Evolutionary conservation across 2,888 invertebrate genomes (phyloP).

Genomic region (Acanthosoma haemorrhoidale): DNA sequence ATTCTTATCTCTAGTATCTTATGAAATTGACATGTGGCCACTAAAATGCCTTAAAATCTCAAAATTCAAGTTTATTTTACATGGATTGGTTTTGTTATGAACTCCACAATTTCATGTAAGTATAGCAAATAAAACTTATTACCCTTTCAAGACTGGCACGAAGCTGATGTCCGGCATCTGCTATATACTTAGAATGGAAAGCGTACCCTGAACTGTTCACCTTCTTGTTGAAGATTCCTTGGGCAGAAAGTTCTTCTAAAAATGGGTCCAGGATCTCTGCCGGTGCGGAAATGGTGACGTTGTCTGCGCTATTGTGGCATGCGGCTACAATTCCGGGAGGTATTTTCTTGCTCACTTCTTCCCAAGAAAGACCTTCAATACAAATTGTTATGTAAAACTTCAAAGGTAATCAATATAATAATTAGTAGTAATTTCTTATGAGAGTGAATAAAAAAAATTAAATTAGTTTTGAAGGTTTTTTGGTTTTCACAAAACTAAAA

Average conservation of each 20-base stretch:
- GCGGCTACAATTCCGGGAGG: slow-evolving; percentile 78
- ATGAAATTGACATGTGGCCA: no score
- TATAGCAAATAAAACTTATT: no score
- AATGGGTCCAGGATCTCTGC: slow-evolving; percentile 61
- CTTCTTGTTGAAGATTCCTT: slow-evolving; percentile 75
- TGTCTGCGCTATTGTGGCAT: slow-evolving; percentile 92
- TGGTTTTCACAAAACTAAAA: no score
- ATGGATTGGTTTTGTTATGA: no score
- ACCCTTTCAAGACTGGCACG: slow-evolving; percentile 64
- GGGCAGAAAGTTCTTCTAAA: slow-evolving; percentile 62
- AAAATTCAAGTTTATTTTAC: no score
- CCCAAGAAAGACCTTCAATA: slow-evolving; percentile 66
- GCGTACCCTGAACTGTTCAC: slow-evolving; percentile 85
- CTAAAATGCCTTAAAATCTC: no score
- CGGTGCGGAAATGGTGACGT: slow-evolving; percentile 90
- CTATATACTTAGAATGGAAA: slow-evolving; percentile 92
- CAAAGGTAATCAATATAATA: background rate
- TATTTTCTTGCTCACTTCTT: slow-evolving; percentile 65
- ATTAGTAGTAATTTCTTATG: background rate
- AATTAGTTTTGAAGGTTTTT: no score
- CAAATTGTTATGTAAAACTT: no score
- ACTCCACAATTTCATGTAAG: no score
- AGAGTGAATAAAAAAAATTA: background rate
- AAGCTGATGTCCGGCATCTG: slow-evolving; percentile 75
- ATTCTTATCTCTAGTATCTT: no score